phyloP scores from a whole-genome alignment of 2,888 invertebrate species.

The Frankliniella intonsa region DNA sequence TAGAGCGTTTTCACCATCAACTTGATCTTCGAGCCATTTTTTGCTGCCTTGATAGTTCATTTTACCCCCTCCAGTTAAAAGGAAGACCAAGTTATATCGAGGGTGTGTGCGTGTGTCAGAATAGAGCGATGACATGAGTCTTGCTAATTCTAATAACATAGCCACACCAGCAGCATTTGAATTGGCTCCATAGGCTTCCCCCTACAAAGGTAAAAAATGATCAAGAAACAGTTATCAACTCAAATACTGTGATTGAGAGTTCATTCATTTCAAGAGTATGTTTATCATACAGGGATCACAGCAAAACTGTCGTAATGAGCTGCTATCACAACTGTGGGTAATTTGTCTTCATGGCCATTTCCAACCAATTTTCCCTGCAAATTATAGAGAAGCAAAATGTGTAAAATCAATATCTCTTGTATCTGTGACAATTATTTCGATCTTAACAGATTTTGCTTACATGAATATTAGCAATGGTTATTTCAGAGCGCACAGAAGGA shows the following conservation, averaged over 20 bases:
- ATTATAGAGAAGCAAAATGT: neutral
- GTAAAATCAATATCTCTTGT: neutral
- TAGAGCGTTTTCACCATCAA: conserved; percentile 71
- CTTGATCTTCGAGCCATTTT: conserved; percentile 90
- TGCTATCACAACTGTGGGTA: conserved; percentile 84
- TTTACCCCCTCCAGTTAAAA: conserved; percentile 86
- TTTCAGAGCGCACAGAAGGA: neutral
- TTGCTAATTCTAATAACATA: conserved; percentile 77
- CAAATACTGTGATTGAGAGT: neutral
- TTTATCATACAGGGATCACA: conserved; percentile 73
- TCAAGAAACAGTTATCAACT: neutral
- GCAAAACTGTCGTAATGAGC: conserved; percentile 92
- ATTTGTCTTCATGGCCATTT: conserved; percentile 61
- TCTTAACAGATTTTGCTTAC: neutral
- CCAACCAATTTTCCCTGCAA: conserved; percentile 47
- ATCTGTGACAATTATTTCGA: neutral
- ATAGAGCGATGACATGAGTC: conserved; percentile 84
- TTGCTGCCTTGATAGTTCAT: conserved; percentile 93
- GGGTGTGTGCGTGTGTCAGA: conserved; percentile 67
- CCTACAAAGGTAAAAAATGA: conserved; percentile 54
- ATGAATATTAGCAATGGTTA: neutral
- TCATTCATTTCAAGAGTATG: conserved; percentile 22
- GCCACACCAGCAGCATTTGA: conserved; percentile 90
- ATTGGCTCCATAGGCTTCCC: conserved; percentile 82
- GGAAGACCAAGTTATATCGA: conserved; percentile 75